Evolutionary conservation across 2,888 invertebrate genomes (phyloP).

Genomic region (Baccha elongata): DNA sequence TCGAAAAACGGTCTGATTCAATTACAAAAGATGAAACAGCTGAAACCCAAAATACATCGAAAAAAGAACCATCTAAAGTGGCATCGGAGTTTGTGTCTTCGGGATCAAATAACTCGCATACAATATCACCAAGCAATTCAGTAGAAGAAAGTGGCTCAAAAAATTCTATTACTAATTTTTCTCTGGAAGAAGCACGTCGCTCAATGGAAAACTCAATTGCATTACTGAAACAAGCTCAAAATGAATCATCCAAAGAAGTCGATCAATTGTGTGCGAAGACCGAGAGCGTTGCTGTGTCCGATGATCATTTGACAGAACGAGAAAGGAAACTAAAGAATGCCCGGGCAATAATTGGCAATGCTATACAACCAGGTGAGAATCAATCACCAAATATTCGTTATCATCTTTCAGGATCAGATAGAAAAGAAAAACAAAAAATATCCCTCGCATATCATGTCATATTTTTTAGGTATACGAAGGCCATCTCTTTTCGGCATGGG

Average conservation of each 20-base stretch:
- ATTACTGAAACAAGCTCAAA: conserved; percentile 83
- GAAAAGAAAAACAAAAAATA: conserved; percentile 63
- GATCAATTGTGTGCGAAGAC: conserved; percentile 82
- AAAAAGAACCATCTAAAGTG: conserved; percentile 74
- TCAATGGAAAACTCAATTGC: conserved; percentile 87
- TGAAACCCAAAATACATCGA: conserved; percentile 75
- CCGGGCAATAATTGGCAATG: conserved; percentile 88
- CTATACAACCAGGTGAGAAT: conserved; percentile 84
- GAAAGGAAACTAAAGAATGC: conserved; percentile 86
- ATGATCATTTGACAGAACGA: conserved; percentile 82
- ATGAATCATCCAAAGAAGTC: conserved; percentile 81
- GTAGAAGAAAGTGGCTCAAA: conserved; percentile 84
- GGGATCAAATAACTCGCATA: conserved; percentile 29
- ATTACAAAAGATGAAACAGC: conserved; percentile 75
- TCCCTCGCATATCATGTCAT: conserved; percentile 70
- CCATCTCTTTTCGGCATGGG: conserved; percentile 86
- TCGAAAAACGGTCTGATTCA: conserved; percentile 69
- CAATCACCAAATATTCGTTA: conserved; percentile 52
- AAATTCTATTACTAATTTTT: conserved; percentile 83
- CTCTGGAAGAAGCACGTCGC: conserved; percentile 84
- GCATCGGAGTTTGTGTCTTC: conserved; percentile 76
- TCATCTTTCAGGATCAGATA: conserved; percentile 74
- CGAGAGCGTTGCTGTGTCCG: conserved; percentile 80
- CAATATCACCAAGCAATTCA: conserved; percentile 68
- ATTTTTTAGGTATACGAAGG: conserved; percentile 83